Conservation (phyloP, 2,888 invertebrate genomes). For the Noctua fimbriata region DNA sequence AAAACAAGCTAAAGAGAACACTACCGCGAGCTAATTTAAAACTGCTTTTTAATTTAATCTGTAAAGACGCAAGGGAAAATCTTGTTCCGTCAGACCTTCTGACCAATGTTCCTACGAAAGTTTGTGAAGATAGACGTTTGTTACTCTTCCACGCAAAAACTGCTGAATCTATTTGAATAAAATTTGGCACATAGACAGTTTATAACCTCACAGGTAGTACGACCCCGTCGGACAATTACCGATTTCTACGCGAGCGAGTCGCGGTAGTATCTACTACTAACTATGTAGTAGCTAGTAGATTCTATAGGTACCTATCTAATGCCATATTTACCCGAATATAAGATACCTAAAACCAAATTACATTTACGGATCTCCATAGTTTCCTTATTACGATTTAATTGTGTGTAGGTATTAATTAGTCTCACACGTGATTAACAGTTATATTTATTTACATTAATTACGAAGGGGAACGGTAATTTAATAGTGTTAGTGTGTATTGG, state of each 20-base stretch:
- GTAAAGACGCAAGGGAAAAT: neutral
- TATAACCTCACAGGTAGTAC: neutral
- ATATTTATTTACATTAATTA: conserved; percentile 5
- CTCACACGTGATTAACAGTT: neutral
- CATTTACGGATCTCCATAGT: neutral
- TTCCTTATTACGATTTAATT: neutral
- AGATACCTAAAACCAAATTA: neutral
- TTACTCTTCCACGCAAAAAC: neutral
- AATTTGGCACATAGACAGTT: neutral
- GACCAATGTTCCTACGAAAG: neutral
- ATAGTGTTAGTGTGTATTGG: neutral
- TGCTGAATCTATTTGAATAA: neutral
- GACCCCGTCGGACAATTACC: no score
- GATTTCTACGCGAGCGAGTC: neutral
- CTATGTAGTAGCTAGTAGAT: neutral
- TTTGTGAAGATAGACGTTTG: neutral
- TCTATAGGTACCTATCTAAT: neutral
- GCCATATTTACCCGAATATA: neutral
- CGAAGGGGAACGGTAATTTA: neutral
- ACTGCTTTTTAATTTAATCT: neutral
- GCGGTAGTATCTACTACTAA: no score
- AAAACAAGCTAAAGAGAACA: no score
- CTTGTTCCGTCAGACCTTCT: neutral
- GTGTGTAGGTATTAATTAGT: neutral
- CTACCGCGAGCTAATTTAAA: no score